These are phyloP conservation scores for Phainopepla nitens DNA, from an alignment of 2,113 vertebrate species.

Conservation along the genomic window DNA sequence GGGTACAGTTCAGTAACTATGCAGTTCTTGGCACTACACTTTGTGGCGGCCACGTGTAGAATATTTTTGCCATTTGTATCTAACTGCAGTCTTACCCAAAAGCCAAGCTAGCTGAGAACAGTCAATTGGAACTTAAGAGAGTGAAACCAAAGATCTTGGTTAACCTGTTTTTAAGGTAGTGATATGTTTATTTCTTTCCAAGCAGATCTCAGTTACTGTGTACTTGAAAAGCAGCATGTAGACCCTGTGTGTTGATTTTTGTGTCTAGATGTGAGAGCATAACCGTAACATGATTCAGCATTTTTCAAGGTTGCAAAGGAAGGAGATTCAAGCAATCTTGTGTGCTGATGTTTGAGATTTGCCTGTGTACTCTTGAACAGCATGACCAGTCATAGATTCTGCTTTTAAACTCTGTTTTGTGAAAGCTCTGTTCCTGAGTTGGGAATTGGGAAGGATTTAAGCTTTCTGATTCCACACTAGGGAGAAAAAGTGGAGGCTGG, in stretches of 20 bases:
- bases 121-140: not conserved
- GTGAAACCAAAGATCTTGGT: not conserved
- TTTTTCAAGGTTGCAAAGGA: not conserved
- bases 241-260: not conserved
- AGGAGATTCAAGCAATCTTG: not conserved
- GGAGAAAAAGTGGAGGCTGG: not conserved
- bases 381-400: not conserved
- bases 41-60: not conserved
- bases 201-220: not conserved
- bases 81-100: not conserved
- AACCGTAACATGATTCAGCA: not conserved
- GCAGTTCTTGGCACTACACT: not conserved
- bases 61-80: not conserved
- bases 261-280: not conserved
- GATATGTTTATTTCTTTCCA: not conserved
- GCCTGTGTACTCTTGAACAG: not conserved
- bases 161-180: not conserved
- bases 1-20: not conserved
- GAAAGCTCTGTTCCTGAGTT: rapidly evolving
- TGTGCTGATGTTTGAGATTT: not conserved
- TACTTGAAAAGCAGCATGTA: not conserved
- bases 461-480: not conserved
- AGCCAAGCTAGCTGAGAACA: not conserved
- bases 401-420: not conserved
- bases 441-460: not conserved